Percentiles rank a stretch among this genome's conserved stretches.
Conservation (phyloP, 2,888 invertebrate species). For the Aphrophora alni region DNA sequence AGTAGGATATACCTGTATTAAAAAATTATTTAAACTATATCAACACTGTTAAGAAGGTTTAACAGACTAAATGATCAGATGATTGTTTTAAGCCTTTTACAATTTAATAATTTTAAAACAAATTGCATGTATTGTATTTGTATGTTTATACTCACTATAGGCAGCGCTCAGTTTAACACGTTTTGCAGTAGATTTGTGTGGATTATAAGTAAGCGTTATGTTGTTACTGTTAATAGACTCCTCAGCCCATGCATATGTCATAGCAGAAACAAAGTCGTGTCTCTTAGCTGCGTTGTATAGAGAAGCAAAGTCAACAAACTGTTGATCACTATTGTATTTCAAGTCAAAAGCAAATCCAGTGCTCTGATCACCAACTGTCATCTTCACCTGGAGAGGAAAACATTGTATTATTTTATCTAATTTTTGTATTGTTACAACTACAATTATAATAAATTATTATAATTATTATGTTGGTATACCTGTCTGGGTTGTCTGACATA, state of each 20-base stretch:
- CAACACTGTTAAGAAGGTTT: too few species aligned
- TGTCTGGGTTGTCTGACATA: constrained; percentile 46
- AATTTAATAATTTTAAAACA: too few species aligned
- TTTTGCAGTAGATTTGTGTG: constrained; percentile 60
- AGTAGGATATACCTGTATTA: too few species aligned
- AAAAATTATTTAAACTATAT: too few species aligned
- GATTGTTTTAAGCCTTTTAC: too few species aligned
- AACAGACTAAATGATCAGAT: too few species aligned
- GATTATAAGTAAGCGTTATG: constrained; percentile 61
- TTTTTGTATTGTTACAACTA: too few species aligned
- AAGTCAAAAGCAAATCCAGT: constrained; percentile 64
- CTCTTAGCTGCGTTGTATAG: constrained; percentile 53
- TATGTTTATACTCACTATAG: constrained; percentile 51
- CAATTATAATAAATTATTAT: not conserved
- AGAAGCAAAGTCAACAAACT: constrained; percentile 58
- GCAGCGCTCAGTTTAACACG: constrained; percentile 58
- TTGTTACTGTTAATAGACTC: constrained; percentile 61
- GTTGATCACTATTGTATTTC: constrained; percentile 62
- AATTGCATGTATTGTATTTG: too few species aligned
- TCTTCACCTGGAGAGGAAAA: constrained; percentile 36
- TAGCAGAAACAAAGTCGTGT: constrained; percentile 51
- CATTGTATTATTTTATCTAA: not conserved
- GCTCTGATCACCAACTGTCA: constrained; percentile 49
- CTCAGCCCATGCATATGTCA: constrained; percentile 53
- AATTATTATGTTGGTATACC: constrained; percentile 35